phyloP scores from a whole-genome alignment of 2,113 vertebrate species.

The Synchiropus splendidus region DNA sequence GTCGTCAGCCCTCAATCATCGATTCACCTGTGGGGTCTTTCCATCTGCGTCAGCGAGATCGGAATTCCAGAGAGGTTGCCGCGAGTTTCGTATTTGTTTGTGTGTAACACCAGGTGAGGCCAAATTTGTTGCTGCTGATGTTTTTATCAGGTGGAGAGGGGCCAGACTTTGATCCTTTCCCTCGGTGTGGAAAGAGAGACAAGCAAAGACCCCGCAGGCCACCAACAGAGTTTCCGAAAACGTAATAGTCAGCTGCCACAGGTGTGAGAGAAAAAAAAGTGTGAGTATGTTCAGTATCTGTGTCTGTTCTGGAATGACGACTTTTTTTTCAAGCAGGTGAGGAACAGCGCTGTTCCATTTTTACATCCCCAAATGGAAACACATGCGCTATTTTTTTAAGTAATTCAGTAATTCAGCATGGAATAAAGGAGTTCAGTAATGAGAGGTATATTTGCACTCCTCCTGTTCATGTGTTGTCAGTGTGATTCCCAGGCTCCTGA shows the following conservation, averaged over 20 bases:
- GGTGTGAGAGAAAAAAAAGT: conserved; percentile 3
- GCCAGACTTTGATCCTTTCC: conserved; percentile 29
- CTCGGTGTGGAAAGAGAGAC: conserved; percentile 15
- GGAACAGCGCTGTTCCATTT: too few relatives aligned
- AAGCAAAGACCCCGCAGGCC: conserved; percentile 21
- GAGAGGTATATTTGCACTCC: too few relatives aligned
- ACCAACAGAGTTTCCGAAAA: conserved; percentile 15
- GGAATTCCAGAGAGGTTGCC: conserved; percentile 8
- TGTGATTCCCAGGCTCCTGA: too few relatives aligned
- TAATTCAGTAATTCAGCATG: too few relatives aligned
- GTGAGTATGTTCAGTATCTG: background rate
- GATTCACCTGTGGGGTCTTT: too few relatives aligned
- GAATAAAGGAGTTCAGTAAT: too few relatives aligned
- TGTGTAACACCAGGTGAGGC: conserved; percentile 19
- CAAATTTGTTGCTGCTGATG: conserved; percentile 42
- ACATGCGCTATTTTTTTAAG: too few relatives aligned
- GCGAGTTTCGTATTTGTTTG: conserved; percentile 19
- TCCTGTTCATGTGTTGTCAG: too few relatives aligned
- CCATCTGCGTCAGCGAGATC: too few relatives aligned
- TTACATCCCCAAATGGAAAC: too few relatives aligned
- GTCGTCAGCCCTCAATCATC: too few relatives aligned
- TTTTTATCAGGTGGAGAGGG: conserved; percentile 20
- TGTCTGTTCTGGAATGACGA: too few relatives aligned
- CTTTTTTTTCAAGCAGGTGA: conserved; percentile 4
- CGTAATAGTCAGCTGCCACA: conserved; percentile 17